A percentile compares a stretch with the other conserved stretches of the same genome.
phyloP scores from a whole-genome alignment of 2,797 vertebrate genomes.

The Pangasius sanitwongsei region DNA sequence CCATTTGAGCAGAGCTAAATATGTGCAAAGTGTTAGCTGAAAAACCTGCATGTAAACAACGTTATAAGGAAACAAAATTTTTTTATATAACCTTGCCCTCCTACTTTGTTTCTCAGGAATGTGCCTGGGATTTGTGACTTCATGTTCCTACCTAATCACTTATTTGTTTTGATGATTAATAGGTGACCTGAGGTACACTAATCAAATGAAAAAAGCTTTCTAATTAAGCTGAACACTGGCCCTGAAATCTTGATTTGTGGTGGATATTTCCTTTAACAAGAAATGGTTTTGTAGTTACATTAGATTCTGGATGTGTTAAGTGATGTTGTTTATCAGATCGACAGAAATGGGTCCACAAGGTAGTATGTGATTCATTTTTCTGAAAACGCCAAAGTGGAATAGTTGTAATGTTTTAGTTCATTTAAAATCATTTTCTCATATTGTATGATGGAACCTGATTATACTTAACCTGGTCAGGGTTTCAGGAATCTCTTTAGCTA shows the following conservation, averaged over 20 bases:
- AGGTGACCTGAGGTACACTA: background rate
- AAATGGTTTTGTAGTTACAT: constrained; percentile 61
- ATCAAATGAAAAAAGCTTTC: background rate
- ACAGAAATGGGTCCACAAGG: background rate
- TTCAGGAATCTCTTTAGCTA: background rate
- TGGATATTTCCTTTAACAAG: constrained; percentile 57
- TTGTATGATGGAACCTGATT: background rate
- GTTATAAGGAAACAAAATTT: background rate
- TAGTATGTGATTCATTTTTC: background rate
- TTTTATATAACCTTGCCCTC: background rate
- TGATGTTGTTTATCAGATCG: constrained; percentile 59
- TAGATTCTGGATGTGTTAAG: constrained; percentile 49
- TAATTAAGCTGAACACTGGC: constrained; percentile 15
- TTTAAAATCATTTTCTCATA: constrained; percentile 10
- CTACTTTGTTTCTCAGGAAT: background rate
- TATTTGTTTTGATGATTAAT: background rate
- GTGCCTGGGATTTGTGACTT: background rate
- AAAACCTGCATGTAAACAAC: background rate
- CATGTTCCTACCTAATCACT: background rate
- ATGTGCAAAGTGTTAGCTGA: background rate
- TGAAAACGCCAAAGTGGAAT: background rate
- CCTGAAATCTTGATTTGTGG: constrained; percentile 54
- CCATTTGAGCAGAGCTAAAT: too few relatives aligned
- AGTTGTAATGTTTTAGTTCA: background rate
- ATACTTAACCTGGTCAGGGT: background rate